Evolutionary conservation across 2,797 vertebrate genomes (phyloP), one percentile per base, ranked within the genome.

Genomic region (Tiaroga cobitis): DNA sequence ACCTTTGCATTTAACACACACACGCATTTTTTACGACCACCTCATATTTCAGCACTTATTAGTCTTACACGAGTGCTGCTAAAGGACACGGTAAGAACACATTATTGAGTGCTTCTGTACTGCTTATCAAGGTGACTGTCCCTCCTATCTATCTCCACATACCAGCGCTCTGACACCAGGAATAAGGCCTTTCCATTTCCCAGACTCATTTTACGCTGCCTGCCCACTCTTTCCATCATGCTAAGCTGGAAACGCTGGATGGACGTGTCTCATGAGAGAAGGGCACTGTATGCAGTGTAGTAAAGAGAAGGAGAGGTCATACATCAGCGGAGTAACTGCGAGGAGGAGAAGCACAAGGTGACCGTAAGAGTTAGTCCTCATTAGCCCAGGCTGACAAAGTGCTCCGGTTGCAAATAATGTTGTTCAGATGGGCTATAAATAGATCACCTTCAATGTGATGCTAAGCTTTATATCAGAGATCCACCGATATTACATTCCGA

Each of bases 81-180:
- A 86, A 92, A 84, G 3, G 83, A 87, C 89, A 61, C 73, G 3
- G 13, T 87, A 87, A 80, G 90, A 90, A 88, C 72, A 73, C 56
- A 73, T 80, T 19, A 70, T 51, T 19, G 37, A 37, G 65, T 85
- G 85, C 61, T 78, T 49, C 54, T 43, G 39, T 41, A 51, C 80
- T 10, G 24, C 70, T 90, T 73, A 77, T 92, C 90, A 95, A 94
- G 94, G 94, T 95, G 93, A 95, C 94, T 93, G 93, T 93, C 87
- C 90, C 89, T 88, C n/a, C 24, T 87, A 92, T 95, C 90, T 90
- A 91, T 93, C 91, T 92, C 85, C 67, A 63, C 32, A 72, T 29
- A 67, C 26, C 19, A n/a, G 9, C 29, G 13, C 3, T 46, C 39
- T 83, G 83, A 77, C 72, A 82, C 86, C 69, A 78, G 8, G 8